phyloP scores from a whole-genome alignment of 1,140 invertebrate species.

The Zaprionus lachaisei region DNA sequence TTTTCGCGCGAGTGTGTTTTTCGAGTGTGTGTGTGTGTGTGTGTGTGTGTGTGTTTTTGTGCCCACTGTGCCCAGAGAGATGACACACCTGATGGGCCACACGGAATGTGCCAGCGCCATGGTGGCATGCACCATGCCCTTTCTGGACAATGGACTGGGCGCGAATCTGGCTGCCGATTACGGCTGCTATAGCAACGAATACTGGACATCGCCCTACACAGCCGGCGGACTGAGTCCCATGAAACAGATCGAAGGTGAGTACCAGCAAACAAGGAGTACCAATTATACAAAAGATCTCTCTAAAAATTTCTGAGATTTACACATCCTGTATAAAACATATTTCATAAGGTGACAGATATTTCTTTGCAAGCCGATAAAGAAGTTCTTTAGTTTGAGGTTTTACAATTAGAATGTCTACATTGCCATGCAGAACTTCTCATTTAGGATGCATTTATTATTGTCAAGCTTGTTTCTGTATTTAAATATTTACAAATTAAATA shows the following conservation, averaged over 20 bases:
- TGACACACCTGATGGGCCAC: slow-evolving; percentile 79
- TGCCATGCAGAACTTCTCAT: too few relatives aligned
- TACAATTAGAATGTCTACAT: too few relatives aligned
- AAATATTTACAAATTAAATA: too few relatives aligned
- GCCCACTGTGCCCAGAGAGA: slow-evolving; percentile 24
- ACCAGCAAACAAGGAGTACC: too few relatives aligned
- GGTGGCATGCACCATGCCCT: slow-evolving; percentile 74
- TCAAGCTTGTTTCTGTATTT: too few relatives aligned
- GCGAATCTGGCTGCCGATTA: slow-evolving; percentile 70
- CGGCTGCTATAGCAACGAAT: slow-evolving; percentile 76
- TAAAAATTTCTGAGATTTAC: too few relatives aligned
- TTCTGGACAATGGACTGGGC: slow-evolving; percentile 74
- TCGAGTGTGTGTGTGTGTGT: not conserved
- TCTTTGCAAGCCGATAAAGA: too few relatives aligned
- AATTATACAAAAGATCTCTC: too few relatives aligned
- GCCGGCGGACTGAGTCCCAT: slow-evolving; percentile 75
- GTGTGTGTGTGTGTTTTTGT: not conserved
- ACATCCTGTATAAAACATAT: too few relatives aligned
- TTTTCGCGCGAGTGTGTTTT: not conserved
- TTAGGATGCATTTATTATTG: too few relatives aligned
- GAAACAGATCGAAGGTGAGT: slow-evolving; percentile 84
- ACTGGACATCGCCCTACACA: slow-evolving; percentile 73
- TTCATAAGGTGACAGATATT: too few relatives aligned
- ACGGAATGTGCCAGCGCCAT: slow-evolving; percentile 77
- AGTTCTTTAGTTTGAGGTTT: too few relatives aligned